Conservation (phyloP, 2,113 vertebrate genomes). For the Leptodactylus fuscus region DNA sequence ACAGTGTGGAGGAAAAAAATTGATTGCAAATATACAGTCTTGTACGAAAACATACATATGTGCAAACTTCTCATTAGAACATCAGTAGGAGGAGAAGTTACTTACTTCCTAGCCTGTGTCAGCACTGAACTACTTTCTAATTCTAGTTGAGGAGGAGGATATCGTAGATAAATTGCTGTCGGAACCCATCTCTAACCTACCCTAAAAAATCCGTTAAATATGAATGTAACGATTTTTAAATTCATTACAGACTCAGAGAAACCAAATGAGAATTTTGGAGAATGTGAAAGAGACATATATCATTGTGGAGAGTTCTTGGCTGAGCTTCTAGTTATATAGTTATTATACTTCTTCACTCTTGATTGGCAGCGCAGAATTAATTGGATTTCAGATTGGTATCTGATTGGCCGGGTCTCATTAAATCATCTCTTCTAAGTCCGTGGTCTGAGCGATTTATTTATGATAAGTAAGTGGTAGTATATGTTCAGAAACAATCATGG, state of each 20-base stretch:
- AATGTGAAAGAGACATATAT: conserved; percentile 12
- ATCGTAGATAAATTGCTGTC: not conserved
- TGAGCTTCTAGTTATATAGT: conserved; percentile 4
- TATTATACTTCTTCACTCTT: conserved; percentile 31
- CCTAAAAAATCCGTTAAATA: not conserved
- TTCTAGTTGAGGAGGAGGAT: not conserved
- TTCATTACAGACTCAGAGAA: not conserved
- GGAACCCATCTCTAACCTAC: not conserved
- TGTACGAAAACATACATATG: no score
- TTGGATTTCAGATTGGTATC: conserved; percentile 47
- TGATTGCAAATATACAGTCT: no score
- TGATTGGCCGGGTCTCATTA: conserved; percentile 52
- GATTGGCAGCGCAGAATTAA: conserved; percentile 53
- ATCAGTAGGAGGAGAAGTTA: no score
- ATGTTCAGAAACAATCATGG: conserved; percentile 45
- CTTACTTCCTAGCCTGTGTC: no score
- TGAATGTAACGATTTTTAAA: conserved; percentile 37
- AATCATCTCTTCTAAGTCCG: conserved; percentile 36
- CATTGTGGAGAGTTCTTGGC: not conserved
- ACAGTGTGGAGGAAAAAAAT: no score
- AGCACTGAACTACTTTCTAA: no score
- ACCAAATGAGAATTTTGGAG: conserved; percentile 15
- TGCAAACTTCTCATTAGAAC: no score
- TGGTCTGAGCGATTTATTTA: conserved; percentile 49
- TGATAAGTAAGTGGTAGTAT: conserved; percentile 37